Conservation (phyloP, 1,140 invertebrate species). For the Brachionus rotundiformis region DNA sequence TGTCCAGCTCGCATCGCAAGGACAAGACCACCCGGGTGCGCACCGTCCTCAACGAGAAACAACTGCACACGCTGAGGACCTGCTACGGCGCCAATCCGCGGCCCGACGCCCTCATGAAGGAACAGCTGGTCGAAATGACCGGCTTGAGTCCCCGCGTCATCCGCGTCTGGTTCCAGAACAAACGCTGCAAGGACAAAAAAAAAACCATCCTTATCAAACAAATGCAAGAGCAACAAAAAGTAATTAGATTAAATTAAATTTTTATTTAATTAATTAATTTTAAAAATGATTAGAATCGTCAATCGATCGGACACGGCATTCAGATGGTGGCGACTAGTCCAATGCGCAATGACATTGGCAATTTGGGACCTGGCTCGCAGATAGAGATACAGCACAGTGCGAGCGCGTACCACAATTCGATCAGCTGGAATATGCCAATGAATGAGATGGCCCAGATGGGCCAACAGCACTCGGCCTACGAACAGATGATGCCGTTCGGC, state of each 20-base stretch:
- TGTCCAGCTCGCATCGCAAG: conserved; percentile 58
- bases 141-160: conserved; percentile 90
- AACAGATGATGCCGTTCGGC: conserved; percentile 36
- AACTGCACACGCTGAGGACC: conserved; percentile 83
- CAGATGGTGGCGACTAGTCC: conserved; percentile 42
- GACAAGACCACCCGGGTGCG: conserved; percentile 90
- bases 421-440: conserved; percentile 27
- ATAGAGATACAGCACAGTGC: conserved; percentile 51
- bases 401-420: conserved; percentile 21
- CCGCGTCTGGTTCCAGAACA: conserved; percentile 97
- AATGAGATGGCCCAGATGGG: not conserved
- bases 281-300: conserved; percentile 41
- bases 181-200: conserved; percentile 98
- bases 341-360: conserved; percentile 47
- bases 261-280: not conserved
- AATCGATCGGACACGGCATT: conserved; percentile 43
- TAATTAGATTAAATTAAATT: not conserved
- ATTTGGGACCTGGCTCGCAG: conserved; percentile 8
- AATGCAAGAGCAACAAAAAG: conserved; percentile 92
- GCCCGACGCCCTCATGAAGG: conserved; percentile 98
- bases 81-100: conserved; percentile 95
- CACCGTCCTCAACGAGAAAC: conserved; percentile 97
- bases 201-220: conserved; percentile 93
- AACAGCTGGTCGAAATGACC: conserved; percentile 98
- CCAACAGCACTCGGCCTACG: not conserved